Evolutionary conservation across 2,797 vertebrate genomes (phyloP).

Genomic region (Carcharodon carcharias): DNA sequence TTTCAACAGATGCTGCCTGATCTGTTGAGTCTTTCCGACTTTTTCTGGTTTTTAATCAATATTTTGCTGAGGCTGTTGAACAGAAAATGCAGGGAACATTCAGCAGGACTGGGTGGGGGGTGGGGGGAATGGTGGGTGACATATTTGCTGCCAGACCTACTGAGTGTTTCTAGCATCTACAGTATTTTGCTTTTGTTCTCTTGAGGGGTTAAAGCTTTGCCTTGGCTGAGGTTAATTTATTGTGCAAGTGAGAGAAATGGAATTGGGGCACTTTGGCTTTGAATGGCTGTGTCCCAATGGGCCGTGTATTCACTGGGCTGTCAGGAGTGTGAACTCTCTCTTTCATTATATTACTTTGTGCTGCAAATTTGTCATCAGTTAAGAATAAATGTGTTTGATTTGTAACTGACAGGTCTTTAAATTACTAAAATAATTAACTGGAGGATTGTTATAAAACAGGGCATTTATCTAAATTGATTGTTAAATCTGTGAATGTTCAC

Average conservation of each 20-base stretch:
- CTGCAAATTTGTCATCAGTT: not conserved
- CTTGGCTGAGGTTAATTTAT: not conserved
- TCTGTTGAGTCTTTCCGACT: not conserved
- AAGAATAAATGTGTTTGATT: not conserved
- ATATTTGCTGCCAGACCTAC: too few relatives aligned
- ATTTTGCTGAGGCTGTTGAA: not conserved
- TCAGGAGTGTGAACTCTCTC: too few relatives aligned
- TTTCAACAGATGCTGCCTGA: not conserved
- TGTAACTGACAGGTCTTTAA: not conserved
- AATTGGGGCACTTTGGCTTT: not conserved
- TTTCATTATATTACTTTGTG: not conserved
- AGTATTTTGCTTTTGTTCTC: too few relatives aligned
- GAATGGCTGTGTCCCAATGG: not conserved
- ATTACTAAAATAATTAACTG: not conserved
- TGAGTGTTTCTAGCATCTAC: too few relatives aligned
- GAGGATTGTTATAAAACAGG: not conserved
- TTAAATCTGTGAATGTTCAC: not conserved
- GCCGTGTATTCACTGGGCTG: not conserved
- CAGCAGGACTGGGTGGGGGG: too few relatives aligned
- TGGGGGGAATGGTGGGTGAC: too few relatives aligned
- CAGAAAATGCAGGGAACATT: too few relatives aligned
- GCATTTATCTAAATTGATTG: not conserved
- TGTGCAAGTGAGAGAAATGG: not conserved
- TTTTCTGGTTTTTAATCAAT: not conserved
- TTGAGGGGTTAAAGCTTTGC: not conserved